A percentile compares a stretch with the other conserved stretches of the same genome.
phyloP scores from a whole-genome alignment of 2,113 vertebrate species.

The Micromys minutus region DNA sequence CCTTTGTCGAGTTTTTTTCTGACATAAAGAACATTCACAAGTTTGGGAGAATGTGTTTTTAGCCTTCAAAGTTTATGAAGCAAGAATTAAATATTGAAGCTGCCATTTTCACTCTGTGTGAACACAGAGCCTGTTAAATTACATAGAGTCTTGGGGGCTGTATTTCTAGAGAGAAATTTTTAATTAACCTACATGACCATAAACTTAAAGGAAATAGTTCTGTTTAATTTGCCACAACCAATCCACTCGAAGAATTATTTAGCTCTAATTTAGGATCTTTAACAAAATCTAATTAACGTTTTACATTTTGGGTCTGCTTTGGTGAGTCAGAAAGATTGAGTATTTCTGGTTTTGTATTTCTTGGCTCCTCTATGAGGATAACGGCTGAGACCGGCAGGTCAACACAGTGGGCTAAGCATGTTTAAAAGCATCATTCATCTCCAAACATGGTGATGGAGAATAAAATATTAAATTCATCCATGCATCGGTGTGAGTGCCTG shows the following conservation, averaged over 20 bases:
- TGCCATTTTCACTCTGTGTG: conserved; percentile 66
- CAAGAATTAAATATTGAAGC: conserved; percentile 78
- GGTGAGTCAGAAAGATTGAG: conserved; percentile 26
- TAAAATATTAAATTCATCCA: not conserved
- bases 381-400: not conserved
- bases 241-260: conserved; percentile 43
- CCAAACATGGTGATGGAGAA: not conserved
- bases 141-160: conserved; percentile 63
- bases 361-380: not conserved
- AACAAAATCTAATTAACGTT: conserved; percentile 65
- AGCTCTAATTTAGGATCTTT: conserved; percentile 67
- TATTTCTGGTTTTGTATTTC: conserved; percentile 47
- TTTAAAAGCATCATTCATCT: conserved; percentile 11
- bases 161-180: conserved; percentile 75
- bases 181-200: conserved; percentile 78
- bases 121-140: conserved; percentile 71
- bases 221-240: conserved; percentile 69
- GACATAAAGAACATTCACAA: conserved; percentile 65
- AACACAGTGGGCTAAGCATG: not conserved
- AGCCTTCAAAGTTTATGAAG: conserved; percentile 71
- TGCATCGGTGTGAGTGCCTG: not conserved
- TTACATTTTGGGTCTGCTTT: conserved; percentile 54
- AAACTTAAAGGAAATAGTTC: conserved; percentile 73
- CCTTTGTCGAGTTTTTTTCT: conserved; percentile 59
- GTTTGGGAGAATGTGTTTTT: conserved; percentile 68